These are phyloP conservation scores for Silurus meridionalis DNA, from an alignment of 2,113 vertebrate species.

Conservation along the genomic window DNA sequence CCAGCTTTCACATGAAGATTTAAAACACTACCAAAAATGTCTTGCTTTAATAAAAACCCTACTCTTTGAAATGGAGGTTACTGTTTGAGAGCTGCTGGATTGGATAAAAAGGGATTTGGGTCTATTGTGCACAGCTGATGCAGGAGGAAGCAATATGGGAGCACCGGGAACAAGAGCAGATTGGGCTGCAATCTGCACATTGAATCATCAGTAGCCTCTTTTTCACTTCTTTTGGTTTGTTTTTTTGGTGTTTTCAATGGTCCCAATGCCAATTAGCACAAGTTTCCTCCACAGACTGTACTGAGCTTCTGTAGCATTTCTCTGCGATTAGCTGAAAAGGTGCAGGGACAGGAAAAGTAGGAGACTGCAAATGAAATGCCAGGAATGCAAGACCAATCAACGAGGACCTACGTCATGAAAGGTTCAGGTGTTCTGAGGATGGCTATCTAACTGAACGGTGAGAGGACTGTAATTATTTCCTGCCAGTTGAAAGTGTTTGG, in stretches of 20 bases:
- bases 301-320: background rate
- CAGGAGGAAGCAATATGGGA: constrained; percentile 16
- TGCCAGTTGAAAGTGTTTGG: background rate
- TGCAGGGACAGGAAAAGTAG: background rate
- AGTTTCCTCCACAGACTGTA: background rate
- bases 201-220: constrained; percentile 18
- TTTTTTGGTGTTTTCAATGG: background rate
- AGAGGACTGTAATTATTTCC: background rate
- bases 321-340: background rate
- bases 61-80: background rate
- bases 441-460: background rate
- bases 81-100: background rate
- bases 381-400: background rate
- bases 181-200: constrained; percentile 44
- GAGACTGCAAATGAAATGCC: background rate
- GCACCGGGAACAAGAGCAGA: constrained; percentile 29
- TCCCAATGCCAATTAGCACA: background rate
- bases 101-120: constrained; percentile 5
- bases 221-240: background rate
- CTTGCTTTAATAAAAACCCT: background rate
- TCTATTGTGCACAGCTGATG: background rate
- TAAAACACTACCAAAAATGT: no score
- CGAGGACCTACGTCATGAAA: background rate
- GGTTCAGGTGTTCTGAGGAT: background rate
- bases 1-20: no score